Conservation (phyloP, 2,888 invertebrate species). For the Xanthia togata region DNA sequence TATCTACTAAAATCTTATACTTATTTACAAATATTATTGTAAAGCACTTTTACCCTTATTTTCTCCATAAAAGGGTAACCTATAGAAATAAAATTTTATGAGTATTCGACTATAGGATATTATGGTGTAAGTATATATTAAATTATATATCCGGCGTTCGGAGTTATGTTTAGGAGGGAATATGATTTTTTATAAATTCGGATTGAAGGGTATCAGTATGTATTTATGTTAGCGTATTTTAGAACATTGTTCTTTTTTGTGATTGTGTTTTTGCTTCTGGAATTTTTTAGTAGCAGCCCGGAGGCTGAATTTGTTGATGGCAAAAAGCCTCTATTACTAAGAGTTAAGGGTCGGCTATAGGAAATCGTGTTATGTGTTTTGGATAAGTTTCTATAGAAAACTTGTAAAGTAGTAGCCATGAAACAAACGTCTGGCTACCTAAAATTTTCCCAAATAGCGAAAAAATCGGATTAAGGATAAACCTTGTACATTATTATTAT, state of each 20-base stretch:
- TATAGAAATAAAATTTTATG: constrained; percentile 64
- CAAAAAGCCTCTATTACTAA: too few relatives aligned
- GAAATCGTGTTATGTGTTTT: too few relatives aligned
- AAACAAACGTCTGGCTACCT: too few relatives aligned
- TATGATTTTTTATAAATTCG: constrained; percentile 46
- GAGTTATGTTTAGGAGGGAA: constrained; percentile 38
- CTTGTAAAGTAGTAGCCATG: too few relatives aligned
- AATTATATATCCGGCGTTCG: constrained; percentile 53
- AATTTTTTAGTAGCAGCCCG: too few relatives aligned
- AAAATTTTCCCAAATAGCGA: too few relatives aligned
- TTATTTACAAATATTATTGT: constrained; percentile 65
- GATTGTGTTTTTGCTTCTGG: too few relatives aligned
- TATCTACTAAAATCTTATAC: constrained; percentile 55
- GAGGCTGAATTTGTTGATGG: too few relatives aligned
- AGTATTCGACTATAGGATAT: constrained; percentile 52
- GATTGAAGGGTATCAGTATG: not conserved
- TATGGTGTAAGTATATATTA: constrained; percentile 60
- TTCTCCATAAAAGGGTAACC: constrained; percentile 59
- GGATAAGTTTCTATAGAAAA: too few relatives aligned
- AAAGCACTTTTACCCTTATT: constrained; percentile 56
- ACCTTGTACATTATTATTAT: too few relatives aligned
- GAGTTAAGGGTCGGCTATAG: too few relatives aligned
- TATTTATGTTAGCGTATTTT: constrained; percentile 1
- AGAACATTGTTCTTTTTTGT: not conserved
- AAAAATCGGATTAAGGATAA: too few relatives aligned